Evolutionary conservation across 2,113 vertebrate species (phyloP).

Genomic region (Myrmecophaga tridactyla): DNA sequence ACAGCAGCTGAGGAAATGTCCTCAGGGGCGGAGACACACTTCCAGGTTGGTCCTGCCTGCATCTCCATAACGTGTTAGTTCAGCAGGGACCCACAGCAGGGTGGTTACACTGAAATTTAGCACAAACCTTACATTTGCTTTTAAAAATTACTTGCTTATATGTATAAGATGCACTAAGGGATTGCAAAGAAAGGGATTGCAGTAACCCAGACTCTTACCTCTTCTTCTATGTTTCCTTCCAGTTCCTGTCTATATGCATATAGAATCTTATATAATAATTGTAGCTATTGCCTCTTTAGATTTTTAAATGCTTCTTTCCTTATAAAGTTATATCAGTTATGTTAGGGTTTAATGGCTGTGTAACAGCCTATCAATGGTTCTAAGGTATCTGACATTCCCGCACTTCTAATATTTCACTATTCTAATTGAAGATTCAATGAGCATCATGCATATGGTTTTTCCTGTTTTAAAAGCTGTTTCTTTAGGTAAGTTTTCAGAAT

Average conservation of each 20-base stretch:
- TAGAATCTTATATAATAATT: slow-evolving; percentile 43
- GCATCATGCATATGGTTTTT: neutral
- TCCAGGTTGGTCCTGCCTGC: neutral
- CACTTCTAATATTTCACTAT: neutral
- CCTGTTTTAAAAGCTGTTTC: neutral
- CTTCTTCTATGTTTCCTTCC: slow-evolving; percentile 8
- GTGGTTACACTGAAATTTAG: neutral
- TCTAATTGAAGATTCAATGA: neutral
- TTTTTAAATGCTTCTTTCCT: slow-evolving; percentile 51
- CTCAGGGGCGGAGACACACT: neutral
- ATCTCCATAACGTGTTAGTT: neutral
- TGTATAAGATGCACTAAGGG: neutral
- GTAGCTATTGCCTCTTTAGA: slow-evolving; percentile 63
- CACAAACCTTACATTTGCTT: neutral
- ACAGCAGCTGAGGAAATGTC: neutral
- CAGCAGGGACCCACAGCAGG: neutral
- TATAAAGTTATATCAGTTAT: slow-evolving; percentile 52
- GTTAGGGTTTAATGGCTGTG: slow-evolving; percentile 61
- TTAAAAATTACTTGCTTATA: slow-evolving; percentile 3
- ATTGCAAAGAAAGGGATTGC: neutral
- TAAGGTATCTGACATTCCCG: neutral
- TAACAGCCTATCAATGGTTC: slow-evolving; percentile 37
- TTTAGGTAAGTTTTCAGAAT: neutral
- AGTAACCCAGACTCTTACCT: slow-evolving; percentile 3
- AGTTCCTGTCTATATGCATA: neutral